These are phyloP conservation scores for Motacilla tschutschensis DNA, from an alignment of 2,113 vertebrate species.

Conservation along the genomic window DNA sequence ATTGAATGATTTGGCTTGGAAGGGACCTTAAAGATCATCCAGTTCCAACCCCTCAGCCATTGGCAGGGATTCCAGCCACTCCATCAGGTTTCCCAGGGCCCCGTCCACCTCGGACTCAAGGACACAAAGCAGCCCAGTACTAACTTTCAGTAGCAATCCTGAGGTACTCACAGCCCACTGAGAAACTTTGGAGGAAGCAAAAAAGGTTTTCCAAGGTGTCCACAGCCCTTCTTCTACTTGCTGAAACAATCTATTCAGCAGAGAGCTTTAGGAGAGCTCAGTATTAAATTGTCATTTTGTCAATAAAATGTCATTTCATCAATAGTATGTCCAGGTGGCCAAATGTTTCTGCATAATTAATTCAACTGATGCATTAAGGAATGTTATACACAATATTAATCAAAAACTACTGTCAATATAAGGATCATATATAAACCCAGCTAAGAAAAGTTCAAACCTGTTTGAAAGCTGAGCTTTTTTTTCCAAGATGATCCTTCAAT, in stretches of 20 bases:
- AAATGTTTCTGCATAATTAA: conserved; percentile 75
- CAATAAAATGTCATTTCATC: conserved; percentile 74
- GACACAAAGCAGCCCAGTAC: neutral
- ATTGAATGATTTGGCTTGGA: neutral
- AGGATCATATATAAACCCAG: conserved; percentile 48
- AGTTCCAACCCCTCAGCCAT: neutral
- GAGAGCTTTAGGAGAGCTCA: conserved; percentile 46
- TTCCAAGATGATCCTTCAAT: neutral
- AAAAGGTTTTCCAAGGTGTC: neutral
- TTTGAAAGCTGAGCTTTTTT: neutral
- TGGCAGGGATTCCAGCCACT: neutral
- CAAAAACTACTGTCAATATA: conserved; percentile 64
- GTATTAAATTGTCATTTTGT: conserved; percentile 74
- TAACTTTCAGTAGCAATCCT: neutral
- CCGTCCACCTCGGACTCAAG: fast-evolving
- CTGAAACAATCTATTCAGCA: neutral
- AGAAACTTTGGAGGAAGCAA: neutral
- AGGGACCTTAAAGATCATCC: neutral
- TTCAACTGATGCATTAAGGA: conserved; percentile 72
- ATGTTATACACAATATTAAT: conserved; percentile 72
- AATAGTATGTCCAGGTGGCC: conserved; percentile 22
- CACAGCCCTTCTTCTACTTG: neutral
- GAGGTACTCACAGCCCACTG: neutral
- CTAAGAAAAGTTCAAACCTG: conserved; percentile 5
- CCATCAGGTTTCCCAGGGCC: neutral